Conservation (phyloP, 2,888 invertebrate genomes). For the Epinotia demarniana region DNA sequence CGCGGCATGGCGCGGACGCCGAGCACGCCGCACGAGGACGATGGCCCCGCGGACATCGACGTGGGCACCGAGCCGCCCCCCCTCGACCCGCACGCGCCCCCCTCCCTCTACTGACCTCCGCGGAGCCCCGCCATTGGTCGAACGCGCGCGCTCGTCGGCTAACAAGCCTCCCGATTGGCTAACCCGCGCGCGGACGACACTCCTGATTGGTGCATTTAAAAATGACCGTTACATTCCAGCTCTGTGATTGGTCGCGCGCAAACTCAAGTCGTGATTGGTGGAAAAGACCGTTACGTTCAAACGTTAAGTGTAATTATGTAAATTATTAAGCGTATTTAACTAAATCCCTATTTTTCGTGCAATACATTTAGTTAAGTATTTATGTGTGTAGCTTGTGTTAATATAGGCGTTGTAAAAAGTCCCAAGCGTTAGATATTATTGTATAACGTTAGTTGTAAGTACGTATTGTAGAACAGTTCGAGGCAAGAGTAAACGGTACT, state of each 20-base stretch:
- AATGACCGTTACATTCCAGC: conserved; percentile 19
- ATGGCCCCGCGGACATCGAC: conserved; percentile 79
- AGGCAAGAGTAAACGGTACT: conserved; percentile 39
- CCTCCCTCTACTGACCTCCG: conserved; percentile 57
- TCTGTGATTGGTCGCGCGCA: conserved; percentile 11
- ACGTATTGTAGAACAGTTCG: conserved; percentile 30
- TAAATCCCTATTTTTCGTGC: conserved; percentile 75
- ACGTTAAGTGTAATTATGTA: conserved; percentile 79
- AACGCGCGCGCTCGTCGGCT: conserved; percentile 35
- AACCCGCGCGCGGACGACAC: conserved; percentile 19
- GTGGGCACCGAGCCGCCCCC: conserved; percentile 80
- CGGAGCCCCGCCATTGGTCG: conserved; percentile 36
- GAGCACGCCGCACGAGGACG: conserved; percentile 64
- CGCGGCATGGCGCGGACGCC: conserved; percentile 65
- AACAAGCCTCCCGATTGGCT: conserved; percentile 28
- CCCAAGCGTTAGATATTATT: conserved; percentile 52
- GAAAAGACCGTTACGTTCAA: conserved; percentile 49
- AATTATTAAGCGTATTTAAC: conserved; percentile 70
- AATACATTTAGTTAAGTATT: conserved; percentile 83
- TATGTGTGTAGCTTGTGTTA: conserved; percentile 76
- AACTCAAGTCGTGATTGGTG: conserved; percentile 25
- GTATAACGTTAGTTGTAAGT: conserved; percentile 37
- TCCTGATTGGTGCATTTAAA: conserved; percentile 24
- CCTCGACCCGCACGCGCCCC: conserved; percentile 56
- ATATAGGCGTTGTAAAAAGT: conserved; percentile 75